These are phyloP conservation scores for Aphidius gifuensis DNA, from an alignment of 1,140 invertebrate genomes.

Conservation along the genomic window DNA sequence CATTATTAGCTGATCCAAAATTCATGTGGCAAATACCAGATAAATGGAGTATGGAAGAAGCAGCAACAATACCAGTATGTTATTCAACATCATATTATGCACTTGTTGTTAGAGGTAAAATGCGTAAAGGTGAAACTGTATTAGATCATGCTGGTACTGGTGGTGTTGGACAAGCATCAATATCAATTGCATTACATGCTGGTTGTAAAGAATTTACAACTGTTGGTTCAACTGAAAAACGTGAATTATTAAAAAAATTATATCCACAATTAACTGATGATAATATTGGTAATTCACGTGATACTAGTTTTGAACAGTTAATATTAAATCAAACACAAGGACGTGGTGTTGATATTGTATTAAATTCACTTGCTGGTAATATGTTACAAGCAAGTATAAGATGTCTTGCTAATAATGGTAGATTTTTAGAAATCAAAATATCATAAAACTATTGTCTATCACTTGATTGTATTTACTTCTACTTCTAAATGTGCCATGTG, in stretches of 20 bases:
- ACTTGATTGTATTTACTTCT: no score
- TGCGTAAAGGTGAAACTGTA: conserved; percentile 80
- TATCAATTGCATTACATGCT: conserved; percentile 83
- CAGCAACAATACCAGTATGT: conserved; percentile 92
- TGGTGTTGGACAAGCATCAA: conserved; percentile 94
- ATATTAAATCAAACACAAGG: conserved; percentile 75
- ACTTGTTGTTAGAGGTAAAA: conserved; percentile 76
- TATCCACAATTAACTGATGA: conserved; percentile 81
- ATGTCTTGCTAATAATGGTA: conserved; percentile 83
- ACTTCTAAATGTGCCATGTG: no score
- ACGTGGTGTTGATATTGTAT: conserved; percentile 85
- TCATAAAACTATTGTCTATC: no score
- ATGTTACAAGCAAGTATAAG: conserved; percentile 90
- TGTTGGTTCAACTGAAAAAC: conserved; percentile 83
- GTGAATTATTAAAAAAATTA: conserved; percentile 80
- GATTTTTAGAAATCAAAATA: conserved; percentile 98
- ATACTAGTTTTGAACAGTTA: conserved; percentile 86
- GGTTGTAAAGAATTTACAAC: conserved; percentile 85
- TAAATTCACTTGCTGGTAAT: conserved; percentile 92
- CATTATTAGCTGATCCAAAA: conserved; percentile 74
- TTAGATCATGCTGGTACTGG: conserved; percentile 94
- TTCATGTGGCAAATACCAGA: conserved; percentile 91
- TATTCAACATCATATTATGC: conserved; percentile 93
- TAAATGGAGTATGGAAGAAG: conserved; percentile 86
- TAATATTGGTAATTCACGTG: conserved; percentile 90